These are phyloP conservation scores for Belonocnema kinseyi DNA, from an alignment of 1,140 invertebrate genomes.

Conservation along the genomic window DNA sequence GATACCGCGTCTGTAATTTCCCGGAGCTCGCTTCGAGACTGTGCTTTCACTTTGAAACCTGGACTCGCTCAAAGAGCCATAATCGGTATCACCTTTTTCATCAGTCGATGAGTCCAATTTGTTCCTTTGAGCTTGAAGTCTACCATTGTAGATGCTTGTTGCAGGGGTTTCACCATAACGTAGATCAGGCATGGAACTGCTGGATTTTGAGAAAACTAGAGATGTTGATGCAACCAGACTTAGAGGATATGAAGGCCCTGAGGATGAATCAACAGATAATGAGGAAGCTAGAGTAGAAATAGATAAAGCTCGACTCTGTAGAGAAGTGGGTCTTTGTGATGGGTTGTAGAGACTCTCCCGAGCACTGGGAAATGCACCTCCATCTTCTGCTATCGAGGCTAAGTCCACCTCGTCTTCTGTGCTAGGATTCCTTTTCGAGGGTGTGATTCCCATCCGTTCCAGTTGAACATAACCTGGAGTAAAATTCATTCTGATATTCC, in stretches of 20 bases:
- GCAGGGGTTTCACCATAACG: no score
- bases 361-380: constrained; percentile 38
- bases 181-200: constrained; percentile 34
- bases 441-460: constrained; percentile 34
- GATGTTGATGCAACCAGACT: constrained; percentile 5
- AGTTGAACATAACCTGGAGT: constrained; percentile 77
- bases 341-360: background rate
- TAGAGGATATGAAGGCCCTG: background rate
- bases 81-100: background rate
- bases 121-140: no score
- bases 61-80: background rate
- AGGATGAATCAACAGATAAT: no score
- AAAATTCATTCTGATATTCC: background rate
- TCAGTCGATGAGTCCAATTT: background rate
- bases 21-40: background rate
- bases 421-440: constrained; percentile 27
- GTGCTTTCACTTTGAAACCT: constrained; percentile 31
- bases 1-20: background rate
- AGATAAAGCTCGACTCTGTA: no score
- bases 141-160: no score
- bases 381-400: constrained; percentile 43
- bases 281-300: no score
- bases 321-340: background rate
- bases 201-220: background rate
- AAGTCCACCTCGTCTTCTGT: constrained; percentile 38